These are phyloP conservation scores for Steinernema hermaphroditum DNA, from an alignment of 2,888 invertebrate species.

Conservation along the genomic window DNA sequence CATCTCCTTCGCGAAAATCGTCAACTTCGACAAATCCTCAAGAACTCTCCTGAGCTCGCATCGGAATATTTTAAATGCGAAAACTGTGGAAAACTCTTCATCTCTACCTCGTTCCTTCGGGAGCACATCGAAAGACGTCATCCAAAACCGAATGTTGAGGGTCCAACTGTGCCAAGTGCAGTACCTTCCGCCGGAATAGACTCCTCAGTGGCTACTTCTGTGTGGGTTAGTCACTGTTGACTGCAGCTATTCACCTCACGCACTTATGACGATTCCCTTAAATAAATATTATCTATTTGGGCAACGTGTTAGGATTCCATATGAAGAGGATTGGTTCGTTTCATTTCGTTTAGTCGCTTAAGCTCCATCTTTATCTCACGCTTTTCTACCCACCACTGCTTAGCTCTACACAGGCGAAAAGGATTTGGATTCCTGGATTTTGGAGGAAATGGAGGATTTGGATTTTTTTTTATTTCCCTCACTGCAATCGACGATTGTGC, in stretches of 20 bases:
- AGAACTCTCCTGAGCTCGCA: not conserved
- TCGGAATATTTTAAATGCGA: conserved; percentile 4
- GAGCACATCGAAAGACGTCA: conserved; percentile 4
- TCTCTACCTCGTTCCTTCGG: not conserved
- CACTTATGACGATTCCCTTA: too few relatives aligned
- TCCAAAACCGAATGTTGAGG: not conserved
- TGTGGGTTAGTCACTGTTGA: not conserved
- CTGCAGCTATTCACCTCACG: not conserved
- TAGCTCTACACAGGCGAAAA: too few relatives aligned
- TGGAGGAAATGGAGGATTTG: too few relatives aligned
- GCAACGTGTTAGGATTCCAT: too few relatives aligned
- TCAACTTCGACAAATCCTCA: not conserved
- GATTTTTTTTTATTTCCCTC: too few relatives aligned
- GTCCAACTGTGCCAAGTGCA: not conserved
- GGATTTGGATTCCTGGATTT: too few relatives aligned
- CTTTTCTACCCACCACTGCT: too few relatives aligned
- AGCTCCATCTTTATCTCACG: too few relatives aligned
- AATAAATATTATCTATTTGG: too few relatives aligned
- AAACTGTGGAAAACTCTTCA: not conserved
- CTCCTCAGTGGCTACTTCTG: not conserved
- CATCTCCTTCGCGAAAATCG: not conserved
- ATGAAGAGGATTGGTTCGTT: too few relatives aligned
- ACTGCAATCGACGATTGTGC: too few relatives aligned
- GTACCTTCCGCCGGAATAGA: not conserved
- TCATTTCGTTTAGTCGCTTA: too few relatives aligned